A percentile compares a stretch with the other conserved stretches of the same genome.
phyloP scores from a whole-genome alignment of 2,888 invertebrate genomes.

The Geophilus truncorum region DNA sequence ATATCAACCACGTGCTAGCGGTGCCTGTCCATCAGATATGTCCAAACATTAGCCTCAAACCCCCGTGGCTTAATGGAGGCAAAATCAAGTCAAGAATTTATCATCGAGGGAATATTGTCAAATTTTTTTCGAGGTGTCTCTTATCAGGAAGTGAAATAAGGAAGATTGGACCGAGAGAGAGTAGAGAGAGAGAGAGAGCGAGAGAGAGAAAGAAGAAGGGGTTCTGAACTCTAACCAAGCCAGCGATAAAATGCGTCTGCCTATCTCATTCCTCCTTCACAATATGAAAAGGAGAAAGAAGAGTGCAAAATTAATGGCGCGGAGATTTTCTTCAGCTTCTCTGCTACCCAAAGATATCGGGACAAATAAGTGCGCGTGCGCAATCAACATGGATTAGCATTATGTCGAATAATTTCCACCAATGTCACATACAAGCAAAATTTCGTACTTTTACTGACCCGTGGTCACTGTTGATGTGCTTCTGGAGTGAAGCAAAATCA shows the following conservation, averaged over 20 bases:
- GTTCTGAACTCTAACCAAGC: constrained; percentile 35
- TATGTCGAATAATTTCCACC: not conserved
- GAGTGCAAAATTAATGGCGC: constrained; percentile 35
- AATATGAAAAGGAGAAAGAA: constrained; percentile 33
- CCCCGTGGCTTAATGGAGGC: constrained; percentile 33
- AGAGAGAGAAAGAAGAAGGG: constrained; percentile 6
- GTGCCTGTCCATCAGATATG: constrained; percentile 19
- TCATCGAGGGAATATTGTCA: constrained; percentile 34
- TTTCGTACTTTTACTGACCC: too few relatives aligned
- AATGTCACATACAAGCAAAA: too few relatives aligned
- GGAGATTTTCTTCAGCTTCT: constrained; percentile 34
- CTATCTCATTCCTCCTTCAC: constrained; percentile 34
- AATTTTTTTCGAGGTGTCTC: constrained; percentile 29
- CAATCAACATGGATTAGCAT: not conserved
- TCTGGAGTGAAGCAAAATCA: too few relatives aligned
- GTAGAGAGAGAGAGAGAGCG: not conserved
- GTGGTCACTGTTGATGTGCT: too few relatives aligned
- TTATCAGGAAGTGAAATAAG: constrained; percentile 32
- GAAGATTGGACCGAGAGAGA: constrained; percentile 29
- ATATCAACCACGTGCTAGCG: constrained; percentile 30
- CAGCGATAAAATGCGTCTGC: constrained; percentile 31
- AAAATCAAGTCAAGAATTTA: constrained; percentile 35
- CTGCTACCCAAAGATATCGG: constrained; percentile 32
- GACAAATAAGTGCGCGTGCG: constrained; percentile 28
- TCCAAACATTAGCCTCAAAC: constrained; percentile 23